Conservation (phyloP, 2,888 invertebrate genomes). For the Chironomus tentans region DNA sequence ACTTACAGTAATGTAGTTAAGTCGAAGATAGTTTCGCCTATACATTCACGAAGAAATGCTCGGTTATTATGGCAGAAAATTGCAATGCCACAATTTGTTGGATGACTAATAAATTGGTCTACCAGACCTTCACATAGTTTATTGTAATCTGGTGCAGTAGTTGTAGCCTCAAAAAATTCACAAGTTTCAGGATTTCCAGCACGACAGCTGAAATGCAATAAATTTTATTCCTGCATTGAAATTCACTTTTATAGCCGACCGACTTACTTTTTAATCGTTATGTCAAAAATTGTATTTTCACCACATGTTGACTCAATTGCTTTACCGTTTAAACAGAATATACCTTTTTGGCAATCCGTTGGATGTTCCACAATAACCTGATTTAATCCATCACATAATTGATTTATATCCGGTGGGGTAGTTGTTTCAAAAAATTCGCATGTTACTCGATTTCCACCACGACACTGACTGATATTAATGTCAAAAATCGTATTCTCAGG, state of each 20-base stretch:
- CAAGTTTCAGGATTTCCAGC: neutral
- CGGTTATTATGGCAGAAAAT: neutral
- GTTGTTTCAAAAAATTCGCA: neutral
- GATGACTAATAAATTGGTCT: neutral
- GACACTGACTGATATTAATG: neutral
- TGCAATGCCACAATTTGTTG: neutral
- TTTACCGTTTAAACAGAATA: too few species aligned
- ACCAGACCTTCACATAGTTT: neutral
- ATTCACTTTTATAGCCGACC: too few species aligned
- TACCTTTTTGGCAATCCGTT: neutral
- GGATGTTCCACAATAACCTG: neutral
- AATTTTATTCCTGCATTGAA: too few species aligned
- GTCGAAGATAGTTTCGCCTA: neutral
- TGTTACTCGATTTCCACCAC: neutral
- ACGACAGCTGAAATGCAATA: too few species aligned
- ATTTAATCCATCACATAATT: neutral
- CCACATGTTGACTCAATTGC: too few species aligned
- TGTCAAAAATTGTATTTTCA: too few species aligned
- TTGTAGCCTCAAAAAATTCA: neutral
- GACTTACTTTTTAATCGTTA: too few species aligned
- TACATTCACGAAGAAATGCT: neutral
- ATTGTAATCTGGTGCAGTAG: neutral
- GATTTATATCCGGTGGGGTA: neutral
- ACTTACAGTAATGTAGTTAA: neutral
- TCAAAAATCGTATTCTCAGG: neutral